A percentile compares a stretch with the other conserved stretches of the same genome.
phyloP scores from a whole-genome alignment of 23 tunicate species.

The Halocynthia aurantium region DNA sequence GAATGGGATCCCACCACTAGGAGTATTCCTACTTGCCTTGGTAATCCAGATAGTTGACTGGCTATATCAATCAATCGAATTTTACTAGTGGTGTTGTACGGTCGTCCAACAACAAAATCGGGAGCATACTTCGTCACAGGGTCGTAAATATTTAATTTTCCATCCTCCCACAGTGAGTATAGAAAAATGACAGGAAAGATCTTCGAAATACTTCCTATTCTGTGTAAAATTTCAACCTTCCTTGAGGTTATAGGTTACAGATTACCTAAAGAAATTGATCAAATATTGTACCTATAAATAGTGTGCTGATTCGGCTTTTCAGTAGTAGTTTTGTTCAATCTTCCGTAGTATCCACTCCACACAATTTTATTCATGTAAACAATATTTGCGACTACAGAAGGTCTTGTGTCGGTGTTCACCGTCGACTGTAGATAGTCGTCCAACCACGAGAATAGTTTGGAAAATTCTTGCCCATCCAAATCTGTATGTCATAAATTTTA shows the following conservation, averaged over 20 bases:
- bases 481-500: background rate
- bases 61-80: slow-evolving; percentile 47
- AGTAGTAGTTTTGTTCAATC: slow-evolving; percentile 18
- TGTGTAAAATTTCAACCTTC: background rate
- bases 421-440: slow-evolving; percentile 9
- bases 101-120: slow-evolving; percentile 21
- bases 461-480: background rate
- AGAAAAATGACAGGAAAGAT: slow-evolving; percentile 39
- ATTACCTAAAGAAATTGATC: too few species aligned
- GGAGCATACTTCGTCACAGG: slow-evolving; percentile 44
- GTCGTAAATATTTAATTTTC: slow-evolving; percentile 29
- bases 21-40: slow-evolving; percentile 14
- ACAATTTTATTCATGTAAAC: slow-evolving; percentile 42
- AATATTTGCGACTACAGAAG: slow-evolving; percentile 43
- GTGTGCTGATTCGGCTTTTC: slow-evolving; percentile 30
- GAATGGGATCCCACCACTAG: too few species aligned
- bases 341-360: slow-evolving; percentile 51
- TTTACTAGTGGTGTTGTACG: slow-evolving; percentile 11
- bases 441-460: slow-evolving; percentile 3
- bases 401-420: slow-evolving; percentile 29
- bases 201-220: slow-evolving; percentile 70
- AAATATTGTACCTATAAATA: slow-evolving; percentile 35
- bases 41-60: slow-evolving; percentile 56
- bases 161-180: slow-evolving; percentile 41
- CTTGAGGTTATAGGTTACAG: background rate